A percentile compares a stretch with the other conserved stretches of the same genome.
Conservation (phyloP, 1,140 invertebrate species). For the Drosophila rufa region DNA sequence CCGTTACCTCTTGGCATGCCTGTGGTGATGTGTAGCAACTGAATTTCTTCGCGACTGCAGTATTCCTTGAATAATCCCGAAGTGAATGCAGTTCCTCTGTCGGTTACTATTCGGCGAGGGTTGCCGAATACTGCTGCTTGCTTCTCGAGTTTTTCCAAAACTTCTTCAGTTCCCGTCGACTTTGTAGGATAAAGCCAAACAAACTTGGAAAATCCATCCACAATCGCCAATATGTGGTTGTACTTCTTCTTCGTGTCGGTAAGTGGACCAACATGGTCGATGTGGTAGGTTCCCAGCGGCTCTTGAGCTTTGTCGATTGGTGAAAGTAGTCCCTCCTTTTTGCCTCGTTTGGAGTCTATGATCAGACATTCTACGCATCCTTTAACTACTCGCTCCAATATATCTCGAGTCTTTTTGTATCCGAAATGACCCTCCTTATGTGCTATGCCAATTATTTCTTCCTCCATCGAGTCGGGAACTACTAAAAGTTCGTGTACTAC, state of each 20-base stretch:
- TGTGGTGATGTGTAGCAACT: not conserved
- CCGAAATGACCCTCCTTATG: too few relatives aligned
- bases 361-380: too few relatives aligned
- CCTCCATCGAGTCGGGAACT: too few relatives aligned
- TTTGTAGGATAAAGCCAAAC: not conserved
- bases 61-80: not conserved
- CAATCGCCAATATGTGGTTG: not conserved
- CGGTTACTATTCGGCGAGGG: not conserved
- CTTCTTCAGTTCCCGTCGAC: not conserved
- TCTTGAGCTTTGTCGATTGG: not conserved
- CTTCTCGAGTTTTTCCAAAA: not conserved
- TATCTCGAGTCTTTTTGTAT: too few relatives aligned
- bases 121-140: not conserved
- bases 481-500: too few relatives aligned
- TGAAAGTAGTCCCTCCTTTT: not conserved
- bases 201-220: constrained; percentile 1
- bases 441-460: too few relatives aligned
- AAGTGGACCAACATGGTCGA: too few relatives aligned
- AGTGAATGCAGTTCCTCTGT: not conserved
- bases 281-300: not conserved
- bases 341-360: not conserved
- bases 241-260: not conserved
- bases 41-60: not conserved
- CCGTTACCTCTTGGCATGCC: not conserved
- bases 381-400: too few relatives aligned